Conservation (phyloP, 2,797 vertebrate species). For the Sarcophilus harrisii region DNA sequence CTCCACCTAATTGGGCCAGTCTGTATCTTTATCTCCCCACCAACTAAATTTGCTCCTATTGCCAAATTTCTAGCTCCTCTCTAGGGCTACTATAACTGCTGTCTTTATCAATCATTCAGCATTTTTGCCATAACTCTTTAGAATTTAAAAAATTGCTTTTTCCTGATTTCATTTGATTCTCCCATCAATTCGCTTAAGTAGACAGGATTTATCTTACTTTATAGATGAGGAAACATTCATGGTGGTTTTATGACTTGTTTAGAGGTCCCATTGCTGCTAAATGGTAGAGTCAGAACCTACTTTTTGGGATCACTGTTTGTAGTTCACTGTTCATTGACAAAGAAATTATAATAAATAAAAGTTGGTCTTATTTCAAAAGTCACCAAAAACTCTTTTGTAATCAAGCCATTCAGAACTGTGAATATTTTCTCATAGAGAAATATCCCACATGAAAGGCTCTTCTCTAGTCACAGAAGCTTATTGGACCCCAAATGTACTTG, state of each 20-base stretch:
- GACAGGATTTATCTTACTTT: background rate
- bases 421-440: background rate
- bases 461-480: background rate
- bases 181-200: background rate
- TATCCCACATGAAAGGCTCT: background rate
- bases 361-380: background rate
- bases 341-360: background rate
- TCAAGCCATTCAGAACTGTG: background rate
- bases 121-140: background rate
- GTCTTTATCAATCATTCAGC: background rate
- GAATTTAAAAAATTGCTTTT: background rate
- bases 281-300: background rate
- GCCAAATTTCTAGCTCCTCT: background rate
- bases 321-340: background rate
- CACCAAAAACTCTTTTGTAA: background rate
- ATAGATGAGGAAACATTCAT: background rate
- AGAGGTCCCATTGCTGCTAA: background rate
- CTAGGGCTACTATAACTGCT: background rate
- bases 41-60: background rate
- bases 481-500: background rate
- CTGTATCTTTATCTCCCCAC: background rate
- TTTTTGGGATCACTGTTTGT: background rate
- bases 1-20: background rate
- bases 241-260: background rate
- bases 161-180: background rate